Conservation (phyloP, 1,140 invertebrate species). For the Solenopsis fugax region DNA sequence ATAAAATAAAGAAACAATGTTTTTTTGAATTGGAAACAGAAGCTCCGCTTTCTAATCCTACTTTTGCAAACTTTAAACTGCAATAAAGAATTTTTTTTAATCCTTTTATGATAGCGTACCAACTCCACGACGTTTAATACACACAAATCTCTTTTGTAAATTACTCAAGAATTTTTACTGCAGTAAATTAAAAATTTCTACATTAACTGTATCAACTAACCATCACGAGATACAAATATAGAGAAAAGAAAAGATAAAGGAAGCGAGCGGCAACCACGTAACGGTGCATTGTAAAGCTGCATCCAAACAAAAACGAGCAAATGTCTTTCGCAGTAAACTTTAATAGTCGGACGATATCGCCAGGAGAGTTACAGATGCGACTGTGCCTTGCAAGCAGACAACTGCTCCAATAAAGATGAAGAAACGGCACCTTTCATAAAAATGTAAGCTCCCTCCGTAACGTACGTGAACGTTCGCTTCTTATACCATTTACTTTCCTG, state of each 20-base stretch:
- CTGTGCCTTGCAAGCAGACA: background rate
- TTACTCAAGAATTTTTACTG: background rate
- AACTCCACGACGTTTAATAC: background rate
- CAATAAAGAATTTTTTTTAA: no score
- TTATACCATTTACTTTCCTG: constrained; percentile 22
- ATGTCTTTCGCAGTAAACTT: constrained; percentile 18
- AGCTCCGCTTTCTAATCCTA: background rate
- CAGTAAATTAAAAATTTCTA: background rate
- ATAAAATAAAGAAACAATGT: background rate
- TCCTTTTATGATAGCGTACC: no score
- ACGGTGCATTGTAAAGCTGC: background rate
- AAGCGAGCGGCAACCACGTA: background rate
- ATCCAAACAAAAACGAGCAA: constrained; percentile 7
- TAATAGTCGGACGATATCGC: constrained; percentile 3
- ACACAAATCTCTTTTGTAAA: background rate
- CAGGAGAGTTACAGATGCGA: background rate
- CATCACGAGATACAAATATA: background rate
- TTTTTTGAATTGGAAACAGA: background rate
- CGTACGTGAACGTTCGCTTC: constrained; percentile 17
- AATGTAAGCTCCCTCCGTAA: background rate
- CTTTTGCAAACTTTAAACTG: background rate
- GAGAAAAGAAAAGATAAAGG: background rate
- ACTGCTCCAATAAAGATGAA: constrained; percentile 12
- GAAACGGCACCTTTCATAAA: constrained; percentile 20
- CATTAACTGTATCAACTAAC: background rate